phyloP scores from a whole-genome alignment of 2,113 vertebrate genomes.

The Python bivittatus region DNA sequence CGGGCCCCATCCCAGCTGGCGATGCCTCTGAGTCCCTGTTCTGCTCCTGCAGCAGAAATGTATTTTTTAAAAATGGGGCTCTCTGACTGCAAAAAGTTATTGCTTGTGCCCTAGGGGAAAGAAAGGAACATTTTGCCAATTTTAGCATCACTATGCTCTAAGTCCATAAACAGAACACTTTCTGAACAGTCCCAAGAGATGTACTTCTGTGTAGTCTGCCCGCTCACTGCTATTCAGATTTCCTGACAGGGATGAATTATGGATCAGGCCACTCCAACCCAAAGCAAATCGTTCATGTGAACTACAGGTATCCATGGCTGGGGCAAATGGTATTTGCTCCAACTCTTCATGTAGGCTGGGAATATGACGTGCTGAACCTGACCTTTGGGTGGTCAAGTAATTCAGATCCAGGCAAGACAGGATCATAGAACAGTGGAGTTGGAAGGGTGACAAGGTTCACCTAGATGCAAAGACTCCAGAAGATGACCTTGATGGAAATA shows the following conservation, averaged over 20 bases:
- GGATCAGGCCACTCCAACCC: neutral
- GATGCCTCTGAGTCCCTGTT: neutral
- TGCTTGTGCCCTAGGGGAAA: neutral
- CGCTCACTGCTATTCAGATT: neutral
- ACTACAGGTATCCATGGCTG: neutral
- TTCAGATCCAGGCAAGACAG: too few relatives aligned
- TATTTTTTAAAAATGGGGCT: neutral
- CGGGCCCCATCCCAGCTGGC: accelerated
- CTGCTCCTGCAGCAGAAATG: neutral
- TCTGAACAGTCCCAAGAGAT: neutral
- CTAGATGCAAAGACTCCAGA: too few relatives aligned
- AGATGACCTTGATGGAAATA: too few relatives aligned
- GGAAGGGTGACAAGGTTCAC: too few relatives aligned
- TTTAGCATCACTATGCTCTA: neutral
- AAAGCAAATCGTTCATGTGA: neutral
- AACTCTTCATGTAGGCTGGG: neutral
- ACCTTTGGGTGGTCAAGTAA: too few relatives aligned
- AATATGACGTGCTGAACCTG: neutral
- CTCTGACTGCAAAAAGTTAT: neutral
- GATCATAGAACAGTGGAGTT: too few relatives aligned
- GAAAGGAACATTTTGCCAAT: neutral
- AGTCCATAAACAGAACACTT: neutral
- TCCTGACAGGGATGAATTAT: neutral
- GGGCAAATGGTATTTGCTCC: neutral
- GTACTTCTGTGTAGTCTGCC: neutral